Conservation (phyloP, 2,113 vertebrate genomes). For the Bubo blakistoni region DNA sequence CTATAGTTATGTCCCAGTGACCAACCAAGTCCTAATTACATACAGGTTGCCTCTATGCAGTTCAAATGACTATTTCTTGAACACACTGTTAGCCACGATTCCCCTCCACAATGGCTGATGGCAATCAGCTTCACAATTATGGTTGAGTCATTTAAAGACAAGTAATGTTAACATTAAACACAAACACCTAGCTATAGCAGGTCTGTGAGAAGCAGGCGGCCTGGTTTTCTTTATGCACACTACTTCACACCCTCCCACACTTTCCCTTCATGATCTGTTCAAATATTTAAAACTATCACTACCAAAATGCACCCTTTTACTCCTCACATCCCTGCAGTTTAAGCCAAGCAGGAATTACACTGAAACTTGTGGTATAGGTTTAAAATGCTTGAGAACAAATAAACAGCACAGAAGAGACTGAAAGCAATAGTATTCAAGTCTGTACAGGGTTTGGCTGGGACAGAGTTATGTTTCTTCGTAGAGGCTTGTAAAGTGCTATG, state of each 20-base stretch:
- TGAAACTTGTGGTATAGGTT: background rate
- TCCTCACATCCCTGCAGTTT: too few species aligned
- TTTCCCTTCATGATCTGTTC: background rate
- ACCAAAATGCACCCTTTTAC: background rate
- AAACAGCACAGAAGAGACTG: background rate
- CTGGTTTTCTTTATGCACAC: background rate
- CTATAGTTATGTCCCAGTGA: background rate
- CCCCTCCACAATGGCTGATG: background rate
- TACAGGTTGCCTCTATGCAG: background rate
- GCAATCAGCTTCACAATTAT: background rate
- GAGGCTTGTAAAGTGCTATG: accelerated
- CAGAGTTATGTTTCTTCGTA: background rate
- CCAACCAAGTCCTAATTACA: background rate
- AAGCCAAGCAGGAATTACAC: background rate
- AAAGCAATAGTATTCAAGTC: background rate
- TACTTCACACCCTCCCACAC: background rate
- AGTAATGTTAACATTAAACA: background rate
- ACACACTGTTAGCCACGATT: background rate
- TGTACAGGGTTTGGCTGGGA: background rate
- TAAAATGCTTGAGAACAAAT: background rate
- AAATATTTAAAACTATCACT: background rate
- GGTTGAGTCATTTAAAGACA: background rate
- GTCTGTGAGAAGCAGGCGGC: background rate
- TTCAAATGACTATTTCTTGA: background rate
- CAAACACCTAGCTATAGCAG: background rate